A percentile compares a stretch with the other conserved stretches of the same genome.
Conservation (phyloP, 2,888 invertebrate genomes). For the Dysmachus trigonus region DNA sequence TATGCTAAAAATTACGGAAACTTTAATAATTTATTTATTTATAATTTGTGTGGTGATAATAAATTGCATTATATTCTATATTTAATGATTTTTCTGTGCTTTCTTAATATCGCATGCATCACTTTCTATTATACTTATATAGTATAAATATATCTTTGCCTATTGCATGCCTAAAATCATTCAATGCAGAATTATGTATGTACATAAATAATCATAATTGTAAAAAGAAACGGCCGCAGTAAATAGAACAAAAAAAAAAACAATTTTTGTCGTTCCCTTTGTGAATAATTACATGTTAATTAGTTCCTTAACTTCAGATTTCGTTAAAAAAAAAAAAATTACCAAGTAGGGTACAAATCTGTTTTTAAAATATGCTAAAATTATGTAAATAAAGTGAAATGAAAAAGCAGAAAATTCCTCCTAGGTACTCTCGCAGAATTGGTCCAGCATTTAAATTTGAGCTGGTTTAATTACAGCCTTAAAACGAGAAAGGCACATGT, state of each 20-base stretch:
- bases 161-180: neutral
- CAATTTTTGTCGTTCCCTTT: neutral
- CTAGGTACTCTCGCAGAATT: neutral
- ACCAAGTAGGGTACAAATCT: neutral
- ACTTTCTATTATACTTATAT: neutral
- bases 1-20: too few relatives aligned
- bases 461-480: neutral
- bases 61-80: neutral
- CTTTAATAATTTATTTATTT: too few relatives aligned
- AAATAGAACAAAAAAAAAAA: neutral
- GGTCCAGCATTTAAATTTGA: neutral
- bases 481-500: neutral
- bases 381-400: neutral
- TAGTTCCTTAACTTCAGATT: neutral
- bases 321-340: neutral
- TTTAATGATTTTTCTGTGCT: neutral
- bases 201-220: neutral
- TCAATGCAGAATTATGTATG: neutral
- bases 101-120: neutral
- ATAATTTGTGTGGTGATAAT: too few relatives aligned
- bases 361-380: neutral
- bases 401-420: neutral
- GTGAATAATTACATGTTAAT: neutral
- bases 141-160: neutral
- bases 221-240: neutral